Conservation (phyloP, 2,888 invertebrate genomes). For the Athripsodes cinereus region DNA sequence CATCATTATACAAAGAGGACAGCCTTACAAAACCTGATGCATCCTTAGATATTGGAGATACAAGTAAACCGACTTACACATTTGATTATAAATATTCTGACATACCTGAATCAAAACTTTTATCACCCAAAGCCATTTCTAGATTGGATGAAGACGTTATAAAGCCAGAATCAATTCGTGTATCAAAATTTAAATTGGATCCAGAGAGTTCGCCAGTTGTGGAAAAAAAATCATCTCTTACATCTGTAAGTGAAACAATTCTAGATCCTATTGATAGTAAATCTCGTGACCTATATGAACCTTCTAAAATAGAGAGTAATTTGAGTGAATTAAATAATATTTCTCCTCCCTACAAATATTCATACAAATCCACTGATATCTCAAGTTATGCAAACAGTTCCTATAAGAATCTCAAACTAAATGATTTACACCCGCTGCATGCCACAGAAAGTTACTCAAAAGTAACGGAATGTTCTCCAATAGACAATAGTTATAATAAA, state of each 20-base stretch:
- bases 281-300: slow-evolving; percentile 19
- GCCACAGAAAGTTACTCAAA: slow-evolving; percentile 23
- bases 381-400: slow-evolving; percentile 22
- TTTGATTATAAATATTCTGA: slow-evolving; percentile 2
- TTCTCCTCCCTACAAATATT: slow-evolving; percentile 23
- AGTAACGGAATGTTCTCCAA: slow-evolving; percentile 23
- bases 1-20: slow-evolving; percentile 9
- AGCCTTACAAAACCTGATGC: slow-evolving; percentile 12
- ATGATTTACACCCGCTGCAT: slow-evolving; percentile 19
- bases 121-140: neutral
- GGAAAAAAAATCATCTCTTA: slow-evolving; percentile 24
- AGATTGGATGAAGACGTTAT: neutral
- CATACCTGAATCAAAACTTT: neutral
- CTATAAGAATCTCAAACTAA: slow-evolving; percentile 21
- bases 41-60: slow-evolving; percentile 15
- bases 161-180: neutral
- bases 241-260: slow-evolving; percentile 22
- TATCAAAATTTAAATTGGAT: neutral
- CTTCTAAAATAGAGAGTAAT: slow-evolving; percentile 24
- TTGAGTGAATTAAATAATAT: slow-evolving; percentile 22
- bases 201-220: slow-evolving; percentile 16
- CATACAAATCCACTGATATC: slow-evolving; percentile 22
- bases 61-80: slow-evolving; percentile 5
- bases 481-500: slow-evolving; percentile 17
- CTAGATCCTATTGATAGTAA: slow-evolving; percentile 18